phyloP scores from a whole-genome alignment of 2,888 invertebrate genomes.

The Darwinula stevensoni region DNA sequence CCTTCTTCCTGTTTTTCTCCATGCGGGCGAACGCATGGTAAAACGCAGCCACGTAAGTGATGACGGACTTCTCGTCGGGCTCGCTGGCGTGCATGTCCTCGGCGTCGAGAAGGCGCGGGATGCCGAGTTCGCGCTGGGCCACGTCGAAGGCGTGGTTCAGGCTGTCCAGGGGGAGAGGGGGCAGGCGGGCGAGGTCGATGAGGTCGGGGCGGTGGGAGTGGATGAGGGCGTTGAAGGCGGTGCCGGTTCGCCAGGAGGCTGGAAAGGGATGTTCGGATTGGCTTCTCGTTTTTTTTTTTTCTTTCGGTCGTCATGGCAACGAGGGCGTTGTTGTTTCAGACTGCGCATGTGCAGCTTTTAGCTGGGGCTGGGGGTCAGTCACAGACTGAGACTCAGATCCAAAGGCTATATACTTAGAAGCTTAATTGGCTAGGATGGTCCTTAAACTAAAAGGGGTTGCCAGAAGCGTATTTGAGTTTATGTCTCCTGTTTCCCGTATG shows the following conservation, averaged over 20 bases:
- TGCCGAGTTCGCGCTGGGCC: conserved; percentile 71
- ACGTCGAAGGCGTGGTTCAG: conserved; percentile 92
- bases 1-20: conserved; percentile 96
- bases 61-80: conserved; percentile 93
- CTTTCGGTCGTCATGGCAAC: too few species aligned
- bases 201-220: conserved; percentile 90
- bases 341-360: too few species aligned
- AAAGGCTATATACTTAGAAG: too few species aligned
- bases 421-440: too few species aligned
- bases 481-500: too few species aligned
- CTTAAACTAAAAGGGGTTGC: too few species aligned
- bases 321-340: too few species aligned
- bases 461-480: too few species aligned
- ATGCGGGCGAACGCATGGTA: conserved; percentile 97
- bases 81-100: conserved; percentile 82
- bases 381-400: too few species aligned
- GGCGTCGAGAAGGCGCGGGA: conserved; percentile 70
- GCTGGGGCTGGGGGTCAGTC: too few species aligned
- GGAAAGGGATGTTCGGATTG: too few species aligned
- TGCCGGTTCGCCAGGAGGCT: conserved; percentile 78
- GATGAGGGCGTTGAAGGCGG: conserved; percentile 94
- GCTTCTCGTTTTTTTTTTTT: too few species aligned
- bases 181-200: conserved; percentile 53
- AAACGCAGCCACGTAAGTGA: conserved; percentile 95
- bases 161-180: conserved; percentile 67